Percentiles rank a stretch among this genome's conserved stretches.
These are phyloP conservation scores for Kryphioiulus occultus DNA, from an alignment of 2,888 invertebrate genomes.

Conservation along the genomic window DNA sequence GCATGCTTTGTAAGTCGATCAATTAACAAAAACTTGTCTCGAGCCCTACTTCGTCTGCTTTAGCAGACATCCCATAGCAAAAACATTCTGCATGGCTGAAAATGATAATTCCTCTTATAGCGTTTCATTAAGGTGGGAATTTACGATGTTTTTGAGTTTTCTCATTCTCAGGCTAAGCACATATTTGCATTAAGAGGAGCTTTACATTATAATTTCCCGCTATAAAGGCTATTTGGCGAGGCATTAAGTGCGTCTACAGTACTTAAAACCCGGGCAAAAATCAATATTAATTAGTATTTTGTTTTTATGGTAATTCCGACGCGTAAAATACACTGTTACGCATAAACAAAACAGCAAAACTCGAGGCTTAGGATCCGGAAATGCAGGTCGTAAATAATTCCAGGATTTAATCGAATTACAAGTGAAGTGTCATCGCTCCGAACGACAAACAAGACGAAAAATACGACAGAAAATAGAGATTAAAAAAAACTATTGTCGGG, in stretches of 20 bases:
- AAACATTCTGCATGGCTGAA: not conserved
- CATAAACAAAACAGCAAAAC: not conserved
- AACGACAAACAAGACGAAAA: not conserved
- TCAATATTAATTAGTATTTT: slow-evolving; percentile 23
- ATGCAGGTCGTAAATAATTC: not conserved
- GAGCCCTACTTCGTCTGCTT: no score
- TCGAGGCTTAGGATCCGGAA: not conserved
- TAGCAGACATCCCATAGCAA: no score
- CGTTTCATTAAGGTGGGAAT: not conserved
- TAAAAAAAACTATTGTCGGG: not conserved
- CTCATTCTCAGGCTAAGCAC: slow-evolving; percentile 16
- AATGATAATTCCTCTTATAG: not conserved
- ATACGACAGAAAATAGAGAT: not conserved
- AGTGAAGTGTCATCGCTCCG: not conserved
- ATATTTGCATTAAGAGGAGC: slow-evolving; percentile 15
- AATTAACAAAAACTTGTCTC: no score
- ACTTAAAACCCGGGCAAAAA: not conserved
- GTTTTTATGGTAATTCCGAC: not conserved
- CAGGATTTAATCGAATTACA: not conserved
- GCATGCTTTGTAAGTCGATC: no score
- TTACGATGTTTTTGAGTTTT: slow-evolving; percentile 9
- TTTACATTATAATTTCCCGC: slow-evolving; percentile 1
- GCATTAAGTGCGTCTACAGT: slow-evolving; percentile 23
- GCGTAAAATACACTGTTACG: slow-evolving; percentile 9
- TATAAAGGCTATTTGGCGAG: slow-evolving; percentile 23